Evolutionary conservation across 2,797 vertebrate species (phyloP).

Genomic region (Bucorvus abyssinicus): DNA sequence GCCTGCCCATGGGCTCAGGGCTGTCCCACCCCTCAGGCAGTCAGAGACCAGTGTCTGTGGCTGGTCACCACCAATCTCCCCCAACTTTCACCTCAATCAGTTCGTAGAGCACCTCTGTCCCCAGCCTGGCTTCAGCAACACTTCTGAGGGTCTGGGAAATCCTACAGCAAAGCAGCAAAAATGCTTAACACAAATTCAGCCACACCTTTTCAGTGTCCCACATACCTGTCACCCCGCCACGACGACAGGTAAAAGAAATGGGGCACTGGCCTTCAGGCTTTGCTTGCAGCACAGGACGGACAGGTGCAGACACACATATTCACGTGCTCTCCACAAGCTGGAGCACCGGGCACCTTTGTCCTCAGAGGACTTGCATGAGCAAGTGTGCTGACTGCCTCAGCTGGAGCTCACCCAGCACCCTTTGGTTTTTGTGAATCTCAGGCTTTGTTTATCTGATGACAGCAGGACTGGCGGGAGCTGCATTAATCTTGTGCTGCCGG

Average conservation of each 20-base stretch:
- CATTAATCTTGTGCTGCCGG: fast-evolving
- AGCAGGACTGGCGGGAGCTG: not conserved
- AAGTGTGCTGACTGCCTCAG: not conserved
- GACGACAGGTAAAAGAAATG: not conserved
- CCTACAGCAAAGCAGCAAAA: constrained; percentile 56
- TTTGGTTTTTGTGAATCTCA: not conserved
- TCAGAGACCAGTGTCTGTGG: not conserved
- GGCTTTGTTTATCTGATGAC: not conserved
- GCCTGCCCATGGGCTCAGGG: not conserved
- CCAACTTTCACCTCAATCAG: constrained; percentile 88
- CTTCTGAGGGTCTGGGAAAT: constrained; percentile 75
- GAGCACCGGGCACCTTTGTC: not conserved
- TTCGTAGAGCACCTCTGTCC: constrained; percentile 90
- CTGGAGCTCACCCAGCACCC: not conserved
- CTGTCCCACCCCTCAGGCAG: not conserved
- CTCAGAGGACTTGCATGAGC: not conserved
- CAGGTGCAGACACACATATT: not conserved
- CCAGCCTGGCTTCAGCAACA: constrained; percentile 83
- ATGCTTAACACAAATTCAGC: not conserved
- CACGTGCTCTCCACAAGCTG: fast-evolving
- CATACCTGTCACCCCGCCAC: not conserved
- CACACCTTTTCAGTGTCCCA: not conserved
- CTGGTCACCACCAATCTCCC: not conserved
- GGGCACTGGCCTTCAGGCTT: not conserved
- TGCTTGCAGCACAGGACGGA: not conserved